Evolutionary conservation across 30 jellyfish, hydroid and myxozoan genomes (phyloP).

Genomic region (Aurelia coerulea): DNA sequence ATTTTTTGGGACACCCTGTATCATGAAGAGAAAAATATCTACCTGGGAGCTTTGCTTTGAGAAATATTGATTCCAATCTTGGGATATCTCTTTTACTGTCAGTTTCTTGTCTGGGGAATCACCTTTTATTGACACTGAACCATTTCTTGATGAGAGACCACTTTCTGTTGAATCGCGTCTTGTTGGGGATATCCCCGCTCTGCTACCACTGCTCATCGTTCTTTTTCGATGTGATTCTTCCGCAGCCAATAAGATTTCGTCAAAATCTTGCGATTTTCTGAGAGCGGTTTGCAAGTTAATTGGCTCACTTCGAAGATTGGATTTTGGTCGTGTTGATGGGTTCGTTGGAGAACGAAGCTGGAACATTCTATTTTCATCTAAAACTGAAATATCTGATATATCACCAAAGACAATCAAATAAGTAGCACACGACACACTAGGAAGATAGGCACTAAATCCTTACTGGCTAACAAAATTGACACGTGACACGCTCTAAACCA

Average conservation of each 20-base stretch:
- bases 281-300: not conserved
- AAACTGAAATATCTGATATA: too few relatives aligned
- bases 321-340: conserved; percentile 39
- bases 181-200: not conserved
- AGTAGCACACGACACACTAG: too few relatives aligned
- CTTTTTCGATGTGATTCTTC: conserved; percentile 51
- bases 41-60: conserved; percentile 23
- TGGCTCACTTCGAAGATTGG: conserved; percentile 16
- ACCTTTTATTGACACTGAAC: conserved; percentile 1
- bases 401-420: too few relatives aligned
- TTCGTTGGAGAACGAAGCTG: conserved; percentile 35
- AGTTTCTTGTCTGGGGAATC: conserved; percentile 1
- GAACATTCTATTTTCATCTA: conserved; percentile 19
- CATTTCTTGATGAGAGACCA: not conserved
- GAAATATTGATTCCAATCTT: conserved; percentile 40
- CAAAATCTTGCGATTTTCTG: conserved; percentile 1
- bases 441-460: too few relatives aligned
- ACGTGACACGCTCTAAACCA: too few relatives aligned
- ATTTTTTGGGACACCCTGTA: too few relatives aligned
- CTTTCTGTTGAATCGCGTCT: not conserved
- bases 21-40: too few relatives aligned
- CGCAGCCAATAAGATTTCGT: conserved; percentile 21
- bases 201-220: conserved; percentile 24
- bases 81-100: conserved; percentile 37
- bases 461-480: too few relatives aligned